A percentile compares a stretch with the other conserved stretches of the same genome.
These are phyloP conservation scores for Gymnopithys bicolor DNA, from an alignment of 2,797 vertebrate genomes.

Conservation along the genomic window DNA sequence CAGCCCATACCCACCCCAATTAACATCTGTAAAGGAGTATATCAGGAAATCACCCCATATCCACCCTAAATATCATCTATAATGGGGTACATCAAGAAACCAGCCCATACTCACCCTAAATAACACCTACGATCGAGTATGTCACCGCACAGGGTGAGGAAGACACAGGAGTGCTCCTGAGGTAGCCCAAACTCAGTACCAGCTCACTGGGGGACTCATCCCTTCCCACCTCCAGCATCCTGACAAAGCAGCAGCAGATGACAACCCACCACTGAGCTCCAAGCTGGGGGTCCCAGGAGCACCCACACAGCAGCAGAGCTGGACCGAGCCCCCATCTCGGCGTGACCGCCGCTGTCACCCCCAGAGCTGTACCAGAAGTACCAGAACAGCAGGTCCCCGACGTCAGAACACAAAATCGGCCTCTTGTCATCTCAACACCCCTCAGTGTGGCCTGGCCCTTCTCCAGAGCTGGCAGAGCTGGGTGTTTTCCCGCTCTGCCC, in stretches of 20 bases:
- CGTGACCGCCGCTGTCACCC: background rate
- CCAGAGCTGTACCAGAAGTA: fast-evolving
- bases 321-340: background rate
- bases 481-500: background rate
- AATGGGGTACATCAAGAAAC: background rate
- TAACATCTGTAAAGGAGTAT: too few relatives aligned
- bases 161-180: fast-evolving
- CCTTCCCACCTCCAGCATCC: background rate
- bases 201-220: background rate
- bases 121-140: fast-evolving
- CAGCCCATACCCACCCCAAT: too few relatives aligned
- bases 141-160: fast-evolving
- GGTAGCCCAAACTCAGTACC: background rate
- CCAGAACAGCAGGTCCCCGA: background rate
- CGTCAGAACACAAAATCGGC: fast-evolving
- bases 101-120: background rate
- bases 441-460: fast-evolving
- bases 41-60: background rate
- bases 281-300: background rate
- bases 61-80: background rate
- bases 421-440: background rate
- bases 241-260: background rate
- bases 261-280: fast-evolving
- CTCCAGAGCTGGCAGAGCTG: background rate
- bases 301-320: background rate